phyloP scores from a whole-genome alignment of 2,888 invertebrate species.

The Lasioglossum lativentre region DNA sequence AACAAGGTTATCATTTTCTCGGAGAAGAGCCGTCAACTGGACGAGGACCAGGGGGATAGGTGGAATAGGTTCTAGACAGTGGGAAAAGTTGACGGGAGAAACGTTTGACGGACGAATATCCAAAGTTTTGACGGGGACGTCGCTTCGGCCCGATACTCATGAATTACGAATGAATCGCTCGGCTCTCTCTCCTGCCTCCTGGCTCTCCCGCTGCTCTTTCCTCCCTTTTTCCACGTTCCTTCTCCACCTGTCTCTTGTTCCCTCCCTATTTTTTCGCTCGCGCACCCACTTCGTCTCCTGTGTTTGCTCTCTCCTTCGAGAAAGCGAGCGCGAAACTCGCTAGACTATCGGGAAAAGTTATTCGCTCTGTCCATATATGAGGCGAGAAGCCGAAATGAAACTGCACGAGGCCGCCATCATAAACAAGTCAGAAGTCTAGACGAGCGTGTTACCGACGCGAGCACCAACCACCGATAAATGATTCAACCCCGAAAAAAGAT shows the following conservation, averaged over 20 bases:
- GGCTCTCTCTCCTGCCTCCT: neutral
- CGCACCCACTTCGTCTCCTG: neutral
- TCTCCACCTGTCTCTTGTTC: constrained; percentile 12
- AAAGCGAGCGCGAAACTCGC: constrained; percentile 50
- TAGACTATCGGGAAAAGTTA: constrained; percentile 66
- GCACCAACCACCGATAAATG: constrained; percentile 40
- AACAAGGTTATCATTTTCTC: constrained; percentile 77
- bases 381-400: constrained; percentile 61
- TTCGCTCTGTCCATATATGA: constrained; percentile 66
- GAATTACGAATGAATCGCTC: constrained; percentile 78
- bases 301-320: constrained; percentile 58
- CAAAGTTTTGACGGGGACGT: constrained; percentile 78
- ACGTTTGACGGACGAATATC: constrained; percentile 79
- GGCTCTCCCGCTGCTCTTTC: constrained; percentile 27
- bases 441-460: constrained; percentile 39
- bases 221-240: constrained; percentile 5
- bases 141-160: constrained; percentile 68
- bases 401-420: constrained; percentile 48
- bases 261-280: neutral
- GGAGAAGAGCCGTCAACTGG: constrained; percentile 70
- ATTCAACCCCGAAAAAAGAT: constrained; percentile 35
- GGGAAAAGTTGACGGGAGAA: constrained; percentile 77
- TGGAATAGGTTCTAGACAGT: constrained; percentile 67
- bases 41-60: constrained; percentile 64
- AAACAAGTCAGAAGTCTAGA: constrained; percentile 66